Percentiles rank a stretch among this genome's conserved stretches.
Evolutionary conservation across 2,113 vertebrate species (phyloP).

Genomic region (Microtus oregoni): DNA sequence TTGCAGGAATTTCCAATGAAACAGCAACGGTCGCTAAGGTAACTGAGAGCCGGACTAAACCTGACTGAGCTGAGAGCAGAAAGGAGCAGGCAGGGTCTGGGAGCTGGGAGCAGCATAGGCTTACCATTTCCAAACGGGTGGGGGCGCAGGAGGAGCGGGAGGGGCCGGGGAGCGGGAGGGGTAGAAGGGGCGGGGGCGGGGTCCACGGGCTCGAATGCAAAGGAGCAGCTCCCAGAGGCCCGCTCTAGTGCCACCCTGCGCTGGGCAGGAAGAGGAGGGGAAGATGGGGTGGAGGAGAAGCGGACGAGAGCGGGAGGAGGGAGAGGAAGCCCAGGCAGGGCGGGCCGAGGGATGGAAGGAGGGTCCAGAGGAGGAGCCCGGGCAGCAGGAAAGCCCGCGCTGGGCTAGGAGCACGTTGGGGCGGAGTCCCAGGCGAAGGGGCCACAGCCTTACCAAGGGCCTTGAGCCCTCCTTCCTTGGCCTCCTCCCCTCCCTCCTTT

Average conservation of each 20-base stretch:
- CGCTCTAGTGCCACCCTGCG: slow-evolving; percentile 22
- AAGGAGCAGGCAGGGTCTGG: background rate
- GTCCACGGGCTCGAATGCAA: background rate
- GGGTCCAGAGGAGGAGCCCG: slow-evolving; percentile 50
- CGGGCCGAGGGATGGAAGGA: background rate
- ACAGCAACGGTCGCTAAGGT: slow-evolving; percentile 60
- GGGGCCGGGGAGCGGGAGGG: background rate
- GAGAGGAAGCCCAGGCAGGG: background rate
- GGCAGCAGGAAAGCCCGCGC: slow-evolving; percentile 42
- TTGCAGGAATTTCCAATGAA: background rate
- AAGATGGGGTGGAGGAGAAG: slow-evolving; percentile 15
- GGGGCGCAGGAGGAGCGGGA: slow-evolving; percentile 25
- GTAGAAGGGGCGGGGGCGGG: background rate
- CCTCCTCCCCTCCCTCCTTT: slow-evolving; percentile 77
- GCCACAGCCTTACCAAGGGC: slow-evolving; percentile 53
- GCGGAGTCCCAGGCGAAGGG: slow-evolving; percentile 35
- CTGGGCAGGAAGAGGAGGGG: too few species aligned
- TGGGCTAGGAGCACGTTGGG: background rate
- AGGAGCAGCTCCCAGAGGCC: slow-evolving; percentile 2
- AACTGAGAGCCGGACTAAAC: slow-evolving; percentile 21
- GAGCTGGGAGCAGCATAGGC: background rate
- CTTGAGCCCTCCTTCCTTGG: slow-evolving; percentile 80
- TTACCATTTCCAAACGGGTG: slow-evolving; percentile 21
- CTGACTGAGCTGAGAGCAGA: background rate
- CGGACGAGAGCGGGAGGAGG: background rate